Conservation (phyloP, 2,888 invertebrate species). For the Catocala nupta region DNA sequence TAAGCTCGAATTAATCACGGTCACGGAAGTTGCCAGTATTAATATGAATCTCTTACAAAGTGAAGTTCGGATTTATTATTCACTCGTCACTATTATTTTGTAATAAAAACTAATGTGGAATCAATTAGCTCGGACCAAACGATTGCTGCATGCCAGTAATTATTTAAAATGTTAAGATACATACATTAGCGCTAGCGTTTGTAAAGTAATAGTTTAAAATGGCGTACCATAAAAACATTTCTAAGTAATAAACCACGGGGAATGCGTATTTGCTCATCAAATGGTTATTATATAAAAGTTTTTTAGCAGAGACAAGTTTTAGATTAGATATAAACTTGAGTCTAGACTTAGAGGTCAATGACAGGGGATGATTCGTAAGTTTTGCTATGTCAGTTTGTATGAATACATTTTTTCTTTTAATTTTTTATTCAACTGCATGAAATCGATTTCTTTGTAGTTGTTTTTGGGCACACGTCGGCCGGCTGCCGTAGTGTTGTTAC, state of each 20-base stretch:
- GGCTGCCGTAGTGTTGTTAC: constrained; percentile 79
- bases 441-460: constrained; percentile 81
- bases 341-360: constrained; percentile 81
- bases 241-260: constrained; percentile 55
- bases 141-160: constrained; percentile 68
- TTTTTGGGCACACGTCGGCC: constrained; percentile 75
- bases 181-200: constrained; percentile 68
- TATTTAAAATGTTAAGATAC: constrained; percentile 65
- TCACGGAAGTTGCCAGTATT: constrained; percentile 52
- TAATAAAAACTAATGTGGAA: constrained; percentile 68
- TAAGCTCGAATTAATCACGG: constrained; percentile 43
- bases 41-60: constrained; percentile 39
- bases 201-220: constrained; percentile 73
- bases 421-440: constrained; percentile 73
- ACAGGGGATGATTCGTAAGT: constrained; percentile 84
- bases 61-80: constrained; percentile 43
- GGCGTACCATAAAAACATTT: constrained; percentile 68
- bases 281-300: constrained; percentile 70
- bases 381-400: constrained; percentile 67
- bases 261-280: constrained; percentile 72
- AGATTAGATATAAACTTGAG: constrained; percentile 60
- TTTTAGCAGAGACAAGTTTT: constrained; percentile 65
- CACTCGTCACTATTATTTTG: constrained; percentile 50
- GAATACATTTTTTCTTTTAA: constrained; percentile 73
- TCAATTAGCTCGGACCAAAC: constrained; percentile 69